phyloP scores from a whole-genome alignment of 1,140 invertebrate genomes.

The Zaprionus inermis region DNA sequence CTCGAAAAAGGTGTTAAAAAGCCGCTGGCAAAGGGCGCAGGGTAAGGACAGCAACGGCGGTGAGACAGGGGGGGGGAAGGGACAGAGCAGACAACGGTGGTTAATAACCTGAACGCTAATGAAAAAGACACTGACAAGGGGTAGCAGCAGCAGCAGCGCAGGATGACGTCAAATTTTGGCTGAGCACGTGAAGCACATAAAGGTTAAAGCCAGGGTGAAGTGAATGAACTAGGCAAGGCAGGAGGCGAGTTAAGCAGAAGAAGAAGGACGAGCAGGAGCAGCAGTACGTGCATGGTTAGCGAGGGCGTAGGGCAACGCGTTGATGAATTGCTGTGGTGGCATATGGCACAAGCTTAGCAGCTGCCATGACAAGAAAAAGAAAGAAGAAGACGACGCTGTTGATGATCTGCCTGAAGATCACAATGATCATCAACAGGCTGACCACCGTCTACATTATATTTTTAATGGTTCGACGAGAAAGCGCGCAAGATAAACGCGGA shows the following conservation, averaged over 20 bases:
- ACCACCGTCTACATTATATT: slow-evolving; percentile 12
- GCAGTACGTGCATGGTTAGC: neutral
- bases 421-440: slow-evolving; percentile 9
- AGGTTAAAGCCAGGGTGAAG: slow-evolving; percentile 48
- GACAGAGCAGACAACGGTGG: slow-evolving; percentile 54
- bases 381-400: neutral
- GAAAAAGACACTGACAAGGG: slow-evolving; percentile 65
- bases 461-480: slow-evolving; percentile 63
- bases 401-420: neutral
- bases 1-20: slow-evolving; percentile 73
- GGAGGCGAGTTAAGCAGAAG: slow-evolving; percentile 24
- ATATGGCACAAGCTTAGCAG: slow-evolving; percentile 52
- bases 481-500: slow-evolving; percentile 62
- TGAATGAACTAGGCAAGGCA: neutral
- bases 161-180: slow-evolving; percentile 57
- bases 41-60: slow-evolving; percentile 28
- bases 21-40: slow-evolving; percentile 57
- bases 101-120: slow-evolving; percentile 78
- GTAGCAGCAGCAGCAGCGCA: slow-evolving; percentile 8
- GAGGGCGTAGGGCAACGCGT: slow-evolving; percentile 35
- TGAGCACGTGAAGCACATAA: slow-evolving; percentile 23
- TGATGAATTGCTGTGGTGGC: slow-evolving; percentile 63
- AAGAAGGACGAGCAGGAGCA: neutral
- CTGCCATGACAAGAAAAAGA: slow-evolving; percentile 44
- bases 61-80: neutral